Base-by-base conservation (phyloP, 1,140 invertebrate species). In the Bombyx mandarina region DNA sequence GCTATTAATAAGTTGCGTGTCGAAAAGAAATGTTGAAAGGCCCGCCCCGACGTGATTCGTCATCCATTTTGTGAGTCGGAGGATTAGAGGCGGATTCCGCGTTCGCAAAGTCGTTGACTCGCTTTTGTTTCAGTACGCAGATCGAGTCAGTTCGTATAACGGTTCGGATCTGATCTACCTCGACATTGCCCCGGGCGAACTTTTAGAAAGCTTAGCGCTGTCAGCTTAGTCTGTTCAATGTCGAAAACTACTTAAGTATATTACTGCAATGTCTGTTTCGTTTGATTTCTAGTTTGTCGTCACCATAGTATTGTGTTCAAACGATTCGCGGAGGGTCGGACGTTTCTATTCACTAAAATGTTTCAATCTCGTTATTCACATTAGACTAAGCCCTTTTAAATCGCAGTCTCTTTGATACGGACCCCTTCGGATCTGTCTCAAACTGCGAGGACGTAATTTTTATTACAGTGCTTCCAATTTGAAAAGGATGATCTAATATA, bases 41-140 rank as follows among this genome's bases (percentile, higher is more conserved):
- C 79, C 79, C 75, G 77, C 12, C 12, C 12, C 75, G 61, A 81
- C 62, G 72, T 80, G 79, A 84, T 80, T 83, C 79, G 75, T 82
- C 67, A 73, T 69, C 26, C 26, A 1, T 18, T 18, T 68, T 51
- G 56, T 67, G 65, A 75, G 71, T 75, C 65, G 69, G 69, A 62
- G 74, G 78, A 77, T 79, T 69, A 56, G 67, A 75, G 77, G 76
- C 73, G 69, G 69, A 75, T 77, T 79, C 78, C 70, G 69, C 71
- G 70, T 67, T 62, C 59, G 61, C 63, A 65, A 65, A 69, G 77
- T 77, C 77, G 77, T 79, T 82, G 80, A 81, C 77, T 77, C 77
- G 77, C 72, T 52, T 55, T 70, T 63, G 61, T 43, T 50, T 57
- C 26, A 35, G 26, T 35, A 35, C 26, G 26, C 26, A 5, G 2